Evolutionary conservation across 2,797 vertebrate species (phyloP), one percentile per base, ranked within the genome.

Genomic region (Fistularia tabacaria): DNA sequence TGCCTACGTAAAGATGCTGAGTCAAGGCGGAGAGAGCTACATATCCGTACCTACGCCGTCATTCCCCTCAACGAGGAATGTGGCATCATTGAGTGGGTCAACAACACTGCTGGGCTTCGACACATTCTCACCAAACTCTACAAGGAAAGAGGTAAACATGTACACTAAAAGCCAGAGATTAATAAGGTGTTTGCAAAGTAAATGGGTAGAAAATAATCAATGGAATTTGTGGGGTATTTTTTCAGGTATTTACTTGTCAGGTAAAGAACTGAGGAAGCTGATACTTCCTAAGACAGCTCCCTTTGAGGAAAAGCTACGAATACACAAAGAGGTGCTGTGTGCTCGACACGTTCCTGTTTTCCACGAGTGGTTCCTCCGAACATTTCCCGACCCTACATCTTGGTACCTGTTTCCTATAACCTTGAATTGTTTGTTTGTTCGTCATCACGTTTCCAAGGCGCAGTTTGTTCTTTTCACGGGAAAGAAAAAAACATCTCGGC

Each of bases 1-100:
- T 96, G 94, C 71, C 90, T 99, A 49, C 92, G 97, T 73, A 99
- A 99, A 87, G 96, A 99, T 57, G 97, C 97, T 0, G 97, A 99
- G 80, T 98, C 97, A n/a, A 92, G 94, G 48, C 87, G 95, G 64
- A 88, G 97, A 82, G 97, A 98, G 68, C 91, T 99, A 15, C 94
- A 93, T 40, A 99, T 99, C 69, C 88, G 96, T 45, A 99, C 96
- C 10, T 99, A 99, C 0, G 95, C 95, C 1, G 97, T 99, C 76
- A 98, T 99, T 75, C 96, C 97, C 12, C 85, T 99, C 73, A 98
- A 99, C 42, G 95, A 99, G 70, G 97, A 99, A 69, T 98, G 97
- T 49, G 97, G 97, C 51, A 95, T 99, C 76, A 94, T 99, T 45
- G 97, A 99, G 74, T 99, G 97, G 97, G 95, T 99, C 71, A 98